Base-by-base conservation (phyloP, 2,888 invertebrate species). In the Himalopsyche anomala region DNA sequence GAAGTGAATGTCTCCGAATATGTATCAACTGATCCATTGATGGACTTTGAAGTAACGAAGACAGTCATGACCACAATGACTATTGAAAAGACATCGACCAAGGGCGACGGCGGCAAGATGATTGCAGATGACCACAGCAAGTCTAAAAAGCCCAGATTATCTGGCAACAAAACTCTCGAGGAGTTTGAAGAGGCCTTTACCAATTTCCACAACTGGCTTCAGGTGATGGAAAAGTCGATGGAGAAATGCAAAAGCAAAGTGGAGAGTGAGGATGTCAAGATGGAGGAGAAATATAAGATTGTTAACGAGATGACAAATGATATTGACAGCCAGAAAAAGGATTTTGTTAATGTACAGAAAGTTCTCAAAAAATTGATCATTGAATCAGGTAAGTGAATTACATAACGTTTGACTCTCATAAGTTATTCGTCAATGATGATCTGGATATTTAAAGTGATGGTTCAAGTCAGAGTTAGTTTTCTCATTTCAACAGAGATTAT, bases 271-370 rank as follows among this genome's bases (percentile, higher is more conserved):
- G 90, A 91, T 4, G 89, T 90, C 82, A 90, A 91, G 55, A 89
- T 90, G 62, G 90, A 91, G 19, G 90, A 90, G 19, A 89, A 90
- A 19, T 87, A 89, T 9, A 88, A 89, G 42, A 86, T 88, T 45
- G 85, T 91, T 88, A 91, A 90, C 89, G 90, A 91, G 5, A 89
- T 94, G 8, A 91, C 92, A 85, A 91, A 90, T 15, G 94, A 94
- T 89, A 90, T 94, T 62, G 91, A 91, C 36, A 90, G 91, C 62
- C 94, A 94, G 88, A 92, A 93, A 55, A 91, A 90, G 0, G 94
- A 94, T 89, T 92, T 95, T 88, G 92, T 94, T 12, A 93, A 94
- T 89, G 93, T 96, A 0, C 91, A 95, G 89, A 93, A 94, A 85
- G 92, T 95, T 17, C 95, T 95, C 84, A 93, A 93, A 55, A 91